phyloP scores from a whole-genome alignment of 2,888 invertebrate genomes.

The Drosophila fungiperda region DNA sequence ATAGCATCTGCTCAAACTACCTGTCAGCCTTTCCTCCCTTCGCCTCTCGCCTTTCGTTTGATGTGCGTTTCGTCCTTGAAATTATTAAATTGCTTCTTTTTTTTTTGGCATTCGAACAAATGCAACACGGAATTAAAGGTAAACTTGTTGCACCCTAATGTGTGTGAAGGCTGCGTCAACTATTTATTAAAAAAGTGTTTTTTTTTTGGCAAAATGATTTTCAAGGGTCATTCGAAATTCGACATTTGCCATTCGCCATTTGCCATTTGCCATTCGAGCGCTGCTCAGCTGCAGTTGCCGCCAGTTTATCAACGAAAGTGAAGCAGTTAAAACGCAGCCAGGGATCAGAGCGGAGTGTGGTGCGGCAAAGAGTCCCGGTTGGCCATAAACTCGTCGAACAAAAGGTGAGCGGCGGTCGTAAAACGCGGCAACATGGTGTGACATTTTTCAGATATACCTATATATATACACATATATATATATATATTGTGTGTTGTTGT shows the following conservation, averaged over 20 bases:
- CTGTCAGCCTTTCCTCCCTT: slow-evolving; percentile 60
- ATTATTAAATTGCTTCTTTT: slow-evolving; percentile 6
- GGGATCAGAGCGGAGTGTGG: slow-evolving; percentile 10
- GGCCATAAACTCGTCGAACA: slow-evolving; percentile 71
- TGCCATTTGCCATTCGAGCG: slow-evolving; percentile 21
- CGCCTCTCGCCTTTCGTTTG: slow-evolving; percentile 15
- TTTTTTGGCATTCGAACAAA: slow-evolving; percentile 35
- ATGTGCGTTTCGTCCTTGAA: slow-evolving; percentile 54
- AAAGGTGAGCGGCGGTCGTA: slow-evolving; percentile 74
- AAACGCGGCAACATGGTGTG: slow-evolving; percentile 79
- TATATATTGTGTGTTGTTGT: slow-evolving; percentile 16
- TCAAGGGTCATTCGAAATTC: slow-evolving; percentile 18
- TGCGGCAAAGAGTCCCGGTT: slow-evolving; percentile 45
- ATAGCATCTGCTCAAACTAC: slow-evolving; percentile 57
- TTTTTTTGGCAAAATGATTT: slow-evolving; percentile 27
- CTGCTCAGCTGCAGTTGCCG: slow-evolving; percentile 15
- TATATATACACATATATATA: slow-evolving; percentile 1
- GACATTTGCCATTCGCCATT: slow-evolving; percentile 20
- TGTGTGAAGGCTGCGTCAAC: slow-evolving; percentile 30
- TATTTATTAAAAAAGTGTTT: slow-evolving; percentile 49
- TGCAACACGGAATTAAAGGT: slow-evolving; percentile 52
- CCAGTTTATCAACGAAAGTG: slow-evolving; percentile 62
- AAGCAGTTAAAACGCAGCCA: slow-evolving; percentile 64
- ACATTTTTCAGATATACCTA: slow-evolving; percentile 60
- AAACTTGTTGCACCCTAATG: slow-evolving; percentile 46